Conservation (phyloP, 2,888 invertebrate genomes). For the Unio delphinus region DNA sequence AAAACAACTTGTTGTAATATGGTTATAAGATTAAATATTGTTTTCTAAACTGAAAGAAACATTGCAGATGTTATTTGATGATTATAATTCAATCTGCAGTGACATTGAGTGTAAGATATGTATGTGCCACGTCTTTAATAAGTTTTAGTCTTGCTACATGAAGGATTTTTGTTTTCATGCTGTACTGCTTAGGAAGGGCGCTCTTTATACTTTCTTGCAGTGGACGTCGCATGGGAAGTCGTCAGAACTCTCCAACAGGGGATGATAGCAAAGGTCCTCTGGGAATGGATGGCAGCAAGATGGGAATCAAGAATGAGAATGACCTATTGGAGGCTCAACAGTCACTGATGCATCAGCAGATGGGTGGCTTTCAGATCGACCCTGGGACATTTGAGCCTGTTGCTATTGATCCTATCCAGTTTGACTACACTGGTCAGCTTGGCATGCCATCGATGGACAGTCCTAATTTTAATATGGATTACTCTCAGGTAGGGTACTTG, state of each 20-base stretch:
- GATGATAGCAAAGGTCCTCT: constrained; percentile 77
- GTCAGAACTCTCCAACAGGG: constrained; percentile 93
- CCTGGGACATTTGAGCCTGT: constrained; percentile 59
- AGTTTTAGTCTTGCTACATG: too few species aligned
- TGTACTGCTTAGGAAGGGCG: not conserved
- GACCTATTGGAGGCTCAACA: constrained; percentile 56
- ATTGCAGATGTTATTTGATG: too few species aligned
- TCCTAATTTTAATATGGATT: constrained; percentile 70
- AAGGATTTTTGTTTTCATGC: not conserved
- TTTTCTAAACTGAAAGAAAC: too few species aligned
- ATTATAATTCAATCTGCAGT: too few species aligned
- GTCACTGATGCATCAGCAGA: constrained; percentile 38
- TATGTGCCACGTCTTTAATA: too few species aligned
- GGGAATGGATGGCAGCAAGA: constrained; percentile 35
- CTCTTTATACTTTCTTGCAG: constrained; percentile 8
- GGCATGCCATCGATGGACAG: constrained; percentile 70
- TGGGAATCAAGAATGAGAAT: constrained; percentile 32
- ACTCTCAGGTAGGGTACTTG: constrained; percentile 61
- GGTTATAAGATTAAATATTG: too few species aligned
- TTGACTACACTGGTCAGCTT: constrained; percentile 68
- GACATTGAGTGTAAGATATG: too few species aligned
- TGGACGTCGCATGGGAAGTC: constrained; percentile 78
- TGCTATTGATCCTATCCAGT: constrained; percentile 68
- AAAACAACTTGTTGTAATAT: too few species aligned
- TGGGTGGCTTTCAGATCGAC: constrained; percentile 63